Conservation (phyloP, 2,113 vertebrate genomes). For the Notechis scutatus region DNA sequence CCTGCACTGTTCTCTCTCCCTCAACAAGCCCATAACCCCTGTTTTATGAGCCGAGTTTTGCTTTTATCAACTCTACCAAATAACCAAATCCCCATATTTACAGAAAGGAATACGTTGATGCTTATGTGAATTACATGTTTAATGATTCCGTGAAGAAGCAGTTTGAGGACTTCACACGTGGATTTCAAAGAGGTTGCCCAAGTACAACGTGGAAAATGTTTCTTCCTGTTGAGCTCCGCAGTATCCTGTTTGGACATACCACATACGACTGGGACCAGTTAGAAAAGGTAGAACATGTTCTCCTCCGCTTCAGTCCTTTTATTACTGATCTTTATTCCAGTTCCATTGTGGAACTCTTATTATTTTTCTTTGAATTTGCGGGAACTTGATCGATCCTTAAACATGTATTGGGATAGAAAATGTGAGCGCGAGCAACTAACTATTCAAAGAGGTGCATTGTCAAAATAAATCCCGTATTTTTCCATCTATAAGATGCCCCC, state of each 20-base stretch:
- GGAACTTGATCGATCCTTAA: neutral
- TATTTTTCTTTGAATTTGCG: neutral
- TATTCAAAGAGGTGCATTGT: neutral
- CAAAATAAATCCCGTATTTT: neutral
- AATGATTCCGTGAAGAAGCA: constrained; percentile 57
- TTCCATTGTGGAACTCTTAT: neutral
- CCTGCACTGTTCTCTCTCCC: neutral
- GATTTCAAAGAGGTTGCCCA: constrained; percentile 66
- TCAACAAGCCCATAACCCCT: neutral
- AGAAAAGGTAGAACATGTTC: constrained; percentile 45
- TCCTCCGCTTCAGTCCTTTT: neutral
- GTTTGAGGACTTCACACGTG: constrained; percentile 58
- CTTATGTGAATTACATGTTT: constrained; percentile 62
- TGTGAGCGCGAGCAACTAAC: neutral
- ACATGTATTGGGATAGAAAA: neutral
- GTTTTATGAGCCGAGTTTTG: neutral
- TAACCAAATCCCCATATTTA: constrained; percentile 12
- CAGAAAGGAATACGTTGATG: constrained; percentile 67
- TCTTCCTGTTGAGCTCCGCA: constrained; percentile 59
- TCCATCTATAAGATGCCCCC: too few species aligned
- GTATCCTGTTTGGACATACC: constrained; percentile 52
- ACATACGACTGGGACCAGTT: constrained; percentile 61
- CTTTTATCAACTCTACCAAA: neutral
- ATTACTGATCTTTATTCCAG: neutral
- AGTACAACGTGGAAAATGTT: constrained; percentile 56